Evolutionary conservation across 2,888 invertebrate species (phyloP).

Genomic region (Sphecodes monilicornis): DNA sequence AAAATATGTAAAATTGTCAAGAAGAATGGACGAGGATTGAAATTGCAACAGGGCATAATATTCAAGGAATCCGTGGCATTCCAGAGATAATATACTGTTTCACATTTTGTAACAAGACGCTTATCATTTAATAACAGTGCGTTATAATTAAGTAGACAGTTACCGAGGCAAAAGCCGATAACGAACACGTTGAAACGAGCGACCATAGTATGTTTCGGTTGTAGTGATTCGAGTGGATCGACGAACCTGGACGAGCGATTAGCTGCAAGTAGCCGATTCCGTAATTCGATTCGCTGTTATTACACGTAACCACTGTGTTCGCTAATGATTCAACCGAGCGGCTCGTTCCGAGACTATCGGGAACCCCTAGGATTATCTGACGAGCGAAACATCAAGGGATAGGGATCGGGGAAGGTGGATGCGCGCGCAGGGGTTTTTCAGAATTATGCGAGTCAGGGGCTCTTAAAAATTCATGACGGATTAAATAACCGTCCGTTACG

Average conservation of each 20-base stretch:
- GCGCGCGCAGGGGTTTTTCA: background rate
- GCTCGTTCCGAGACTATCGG: background rate
- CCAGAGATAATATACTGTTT: background rate
- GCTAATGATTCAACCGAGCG: constrained; percentile 1
- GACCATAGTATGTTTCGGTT: background rate
- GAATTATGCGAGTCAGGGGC: constrained; percentile 17
- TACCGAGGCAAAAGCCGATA: background rate
- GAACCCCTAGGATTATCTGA: background rate
- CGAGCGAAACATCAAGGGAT: background rate
- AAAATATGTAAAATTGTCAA: too few relatives aligned
- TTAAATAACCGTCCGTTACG: constrained; percentile 33
- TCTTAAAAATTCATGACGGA: constrained; percentile 32
- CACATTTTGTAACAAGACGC: background rate
- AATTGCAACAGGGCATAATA: background rate
- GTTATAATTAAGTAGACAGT: background rate
- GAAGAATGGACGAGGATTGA: too few relatives aligned
- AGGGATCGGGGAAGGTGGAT: background rate
- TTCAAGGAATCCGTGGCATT: background rate
- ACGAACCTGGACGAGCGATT: background rate
- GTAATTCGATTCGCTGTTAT: constrained; percentile 38
- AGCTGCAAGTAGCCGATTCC: constrained; percentile 1
- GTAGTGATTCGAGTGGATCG: background rate
- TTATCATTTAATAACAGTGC: background rate
- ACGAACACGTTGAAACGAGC: background rate
- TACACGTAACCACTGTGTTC: constrained; percentile 28